Evolutionary conservation across 2,113 vertebrate genomes (phyloP), one percentile per base, ranked within the genome.

Genomic region (Bettongia penicillata): DNA sequence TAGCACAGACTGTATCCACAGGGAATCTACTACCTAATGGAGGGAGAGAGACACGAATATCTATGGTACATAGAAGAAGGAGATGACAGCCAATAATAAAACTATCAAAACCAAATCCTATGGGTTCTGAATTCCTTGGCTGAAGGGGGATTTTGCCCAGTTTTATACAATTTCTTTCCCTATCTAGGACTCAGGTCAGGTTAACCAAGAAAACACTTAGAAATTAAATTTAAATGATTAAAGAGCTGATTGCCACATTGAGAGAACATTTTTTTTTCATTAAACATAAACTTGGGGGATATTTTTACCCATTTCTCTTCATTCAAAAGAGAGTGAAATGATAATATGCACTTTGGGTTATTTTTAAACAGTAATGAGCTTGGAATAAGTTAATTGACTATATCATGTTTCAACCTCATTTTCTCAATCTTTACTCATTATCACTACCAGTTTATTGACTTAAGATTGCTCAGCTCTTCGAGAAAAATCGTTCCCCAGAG

Each of bases 371-470:
- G 90, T 94, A 84, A 95, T 93, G 52, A 84, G 26, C 50, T 57
- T 94, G 50, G 84, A 94, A 90, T 94, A 94, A 95, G 89, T 92
- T 92, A 93, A 77, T 55, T 90, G 53, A 49, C 51, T 89, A 24
- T 84, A 49, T 24, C 12, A 84, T 84, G 68, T 84, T 84, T 84
- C 68, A 84, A 84, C 19, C n/a, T 84, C 16, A 47, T 96, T 94
- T 94, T 90, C 51, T 43, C 48, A 92, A 0, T 97, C 94, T 94
- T 94, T 57, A 61, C 49, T 90, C 31, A 53, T 84, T 97, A 95
- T 93, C 92, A 19, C 9, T 19, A 94, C 37, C 90, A 43, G 91
- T 31, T 90, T 92, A 89, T 91, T 90, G 91, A 94, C 14, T 90
- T 52, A n/a, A 48, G n/a, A 92, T 89, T 61, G 49, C 84, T 96